phyloP scores from a whole-genome alignment of 2,113 vertebrate genomes.

The Coracopsis vasa region DNA sequence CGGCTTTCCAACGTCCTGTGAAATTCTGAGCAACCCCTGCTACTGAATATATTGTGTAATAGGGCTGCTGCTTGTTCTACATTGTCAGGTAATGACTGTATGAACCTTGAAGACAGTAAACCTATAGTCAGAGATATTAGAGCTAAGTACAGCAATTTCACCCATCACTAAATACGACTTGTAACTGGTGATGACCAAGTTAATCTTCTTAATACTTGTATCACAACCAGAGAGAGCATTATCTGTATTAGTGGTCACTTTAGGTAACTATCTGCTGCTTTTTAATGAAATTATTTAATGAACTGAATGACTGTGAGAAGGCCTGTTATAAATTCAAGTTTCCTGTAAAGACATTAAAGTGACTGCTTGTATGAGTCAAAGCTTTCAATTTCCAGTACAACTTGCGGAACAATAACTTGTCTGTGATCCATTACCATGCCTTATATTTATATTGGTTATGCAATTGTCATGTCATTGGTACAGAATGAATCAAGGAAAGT shows the following conservation, averaged over 20 bases:
- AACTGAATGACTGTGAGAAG: not conserved
- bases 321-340: not conserved
- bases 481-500: not conserved
- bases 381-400: not conserved
- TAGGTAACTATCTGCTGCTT: not conserved
- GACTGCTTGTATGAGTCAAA: not conserved
- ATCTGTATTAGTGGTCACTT: not conserved
- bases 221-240: not conserved
- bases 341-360: not conserved
- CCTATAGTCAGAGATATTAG: not conserved
- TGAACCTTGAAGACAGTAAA: not conserved
- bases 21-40: not conserved
- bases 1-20: not conserved
- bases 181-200: not conserved
- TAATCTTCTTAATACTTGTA: not conserved
- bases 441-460: slow-evolving; percentile 1
- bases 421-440: not conserved
- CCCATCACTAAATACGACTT: not conserved
- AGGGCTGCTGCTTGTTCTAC: not conserved
- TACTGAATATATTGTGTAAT: not conserved
- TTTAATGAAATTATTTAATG: not conserved
- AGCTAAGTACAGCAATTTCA: not conserved
- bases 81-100: not conserved
- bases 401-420: not conserved
- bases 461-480: not conserved